Evolutionary conservation across 1,140 invertebrate genomes (phyloP).

Genomic region (Lepidurus arcticus): DNA sequence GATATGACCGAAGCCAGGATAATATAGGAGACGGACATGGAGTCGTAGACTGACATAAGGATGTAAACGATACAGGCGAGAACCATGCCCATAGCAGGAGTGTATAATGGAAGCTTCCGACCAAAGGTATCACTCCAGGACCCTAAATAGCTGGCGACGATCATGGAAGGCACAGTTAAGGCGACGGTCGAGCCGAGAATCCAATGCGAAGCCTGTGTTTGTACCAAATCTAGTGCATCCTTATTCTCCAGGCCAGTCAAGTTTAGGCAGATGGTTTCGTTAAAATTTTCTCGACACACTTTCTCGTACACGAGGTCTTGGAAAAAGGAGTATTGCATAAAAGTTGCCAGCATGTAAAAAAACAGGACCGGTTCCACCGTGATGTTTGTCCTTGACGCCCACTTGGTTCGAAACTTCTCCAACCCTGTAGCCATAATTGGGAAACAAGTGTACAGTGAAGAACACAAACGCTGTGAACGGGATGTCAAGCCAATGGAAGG

Average conservation of each 20-base stretch:
- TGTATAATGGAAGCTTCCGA: slow-evolving; percentile 46
- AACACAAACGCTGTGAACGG: neutral
- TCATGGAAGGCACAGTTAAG: slow-evolving; percentile 45
- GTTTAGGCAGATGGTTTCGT: slow-evolving; percentile 41
- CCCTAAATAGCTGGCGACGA: slow-evolving; percentile 45
- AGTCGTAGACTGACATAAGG: slow-evolving; percentile 43
- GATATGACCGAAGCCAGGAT: slow-evolving; percentile 45
- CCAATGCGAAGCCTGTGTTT: slow-evolving; percentile 44
- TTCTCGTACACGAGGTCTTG: slow-evolving; percentile 49
- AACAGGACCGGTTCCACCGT: slow-evolving; percentile 51
- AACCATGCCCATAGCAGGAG: slow-evolving; percentile 47
- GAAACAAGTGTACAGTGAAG: neutral
- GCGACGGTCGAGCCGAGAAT: slow-evolving; percentile 45
- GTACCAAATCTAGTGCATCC: slow-evolving; percentile 41
- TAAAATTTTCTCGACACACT: slow-evolving; percentile 41
- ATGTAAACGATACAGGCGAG: slow-evolving; percentile 44
- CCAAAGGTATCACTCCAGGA: slow-evolving; percentile 47
- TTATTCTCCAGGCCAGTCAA: slow-evolving; percentile 39
- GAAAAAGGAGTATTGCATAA: slow-evolving; percentile 46
- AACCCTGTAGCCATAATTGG: neutral
- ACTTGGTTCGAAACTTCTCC: neutral
- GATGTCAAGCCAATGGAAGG: neutral
- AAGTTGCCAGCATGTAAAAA: slow-evolving; percentile 48
- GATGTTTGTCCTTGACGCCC: neutral
- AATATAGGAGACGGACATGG: slow-evolving; percentile 42